Conservation (phyloP, 2,113 vertebrate species). For the Myrmophylax atrothorax region DNA sequence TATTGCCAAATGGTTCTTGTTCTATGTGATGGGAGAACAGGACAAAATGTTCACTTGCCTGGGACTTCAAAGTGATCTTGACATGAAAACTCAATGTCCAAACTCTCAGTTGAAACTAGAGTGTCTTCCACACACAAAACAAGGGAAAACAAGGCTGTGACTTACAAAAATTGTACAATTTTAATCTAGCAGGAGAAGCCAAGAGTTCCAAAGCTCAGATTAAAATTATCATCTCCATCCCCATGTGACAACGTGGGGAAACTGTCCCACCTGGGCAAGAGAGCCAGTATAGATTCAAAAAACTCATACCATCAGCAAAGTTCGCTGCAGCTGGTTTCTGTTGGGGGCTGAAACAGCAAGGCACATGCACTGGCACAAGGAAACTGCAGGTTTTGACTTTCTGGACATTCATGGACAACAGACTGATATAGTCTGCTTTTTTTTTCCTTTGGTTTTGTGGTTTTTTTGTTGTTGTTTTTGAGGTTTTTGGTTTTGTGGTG, state of each 20-base stretch:
- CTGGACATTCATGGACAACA: not conserved
- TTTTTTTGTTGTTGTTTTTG: too few relatives aligned
- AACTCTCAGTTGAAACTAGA: not conserved
- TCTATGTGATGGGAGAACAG: not conserved
- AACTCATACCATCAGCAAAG: not conserved
- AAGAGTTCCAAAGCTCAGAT: not conserved
- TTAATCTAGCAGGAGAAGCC: not conserved
- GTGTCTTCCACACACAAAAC: not conserved
- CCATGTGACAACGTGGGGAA: rapidly evolving
- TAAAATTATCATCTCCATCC: not conserved
- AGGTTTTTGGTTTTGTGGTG: too few relatives aligned
- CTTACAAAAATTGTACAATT: not conserved
- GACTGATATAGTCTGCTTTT: not conserved
- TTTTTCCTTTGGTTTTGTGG: not conserved
- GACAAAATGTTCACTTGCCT: not conserved
- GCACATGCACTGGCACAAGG: too few relatives aligned
- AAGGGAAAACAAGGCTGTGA: not conserved
- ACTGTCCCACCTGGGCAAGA: not conserved
- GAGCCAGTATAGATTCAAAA: not conserved
- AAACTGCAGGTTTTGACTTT: not conserved
- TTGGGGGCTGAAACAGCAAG: not conserved
- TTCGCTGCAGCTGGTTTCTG: not conserved
- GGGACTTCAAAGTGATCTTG: not conserved
- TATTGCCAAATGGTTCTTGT: not conserved
- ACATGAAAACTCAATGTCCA: not conserved